phyloP scores from a whole-genome alignment of 2,797 vertebrate genomes.

The Sebastes steindachneri region DNA sequence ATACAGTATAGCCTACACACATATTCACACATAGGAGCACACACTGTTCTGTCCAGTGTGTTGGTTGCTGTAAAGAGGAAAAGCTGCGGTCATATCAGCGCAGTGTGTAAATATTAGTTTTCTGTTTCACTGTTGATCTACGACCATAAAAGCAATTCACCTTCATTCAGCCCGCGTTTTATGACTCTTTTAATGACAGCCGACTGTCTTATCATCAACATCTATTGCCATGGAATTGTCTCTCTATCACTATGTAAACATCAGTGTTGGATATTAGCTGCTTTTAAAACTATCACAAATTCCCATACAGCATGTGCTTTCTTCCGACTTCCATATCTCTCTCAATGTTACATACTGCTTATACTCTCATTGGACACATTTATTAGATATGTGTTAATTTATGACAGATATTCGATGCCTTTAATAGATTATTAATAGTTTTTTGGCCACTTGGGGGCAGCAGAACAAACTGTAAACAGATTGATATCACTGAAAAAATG shows the following conservation, averaged over 20 bases:
- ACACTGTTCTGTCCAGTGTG: background rate
- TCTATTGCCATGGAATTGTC: background rate
- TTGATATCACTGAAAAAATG: too few relatives aligned
- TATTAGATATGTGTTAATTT: background rate
- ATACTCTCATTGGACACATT: background rate
- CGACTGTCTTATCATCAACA: background rate
- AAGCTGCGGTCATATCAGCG: background rate
- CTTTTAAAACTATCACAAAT: background rate
- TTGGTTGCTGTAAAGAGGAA: background rate
- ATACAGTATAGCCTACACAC: background rate
- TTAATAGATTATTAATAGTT: too few relatives aligned
- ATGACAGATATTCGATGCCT: too few relatives aligned
- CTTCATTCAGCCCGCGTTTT: background rate
- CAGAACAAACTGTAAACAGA: too few relatives aligned
- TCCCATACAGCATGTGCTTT: background rate
- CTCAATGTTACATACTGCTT: background rate
- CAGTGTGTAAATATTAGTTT: constrained; percentile 22
- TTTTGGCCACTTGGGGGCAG: too few relatives aligned
- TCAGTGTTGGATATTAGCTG: background rate
- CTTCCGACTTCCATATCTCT: background rate
- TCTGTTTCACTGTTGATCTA: constrained; percentile 2
- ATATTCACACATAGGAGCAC: background rate
- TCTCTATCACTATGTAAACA: constrained; percentile 17
- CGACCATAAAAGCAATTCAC: background rate
- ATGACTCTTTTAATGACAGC: background rate